These are phyloP conservation scores for Syritta pipiens DNA, from an alignment of 2,888 invertebrate genomes.

Conservation along the genomic window DNA sequence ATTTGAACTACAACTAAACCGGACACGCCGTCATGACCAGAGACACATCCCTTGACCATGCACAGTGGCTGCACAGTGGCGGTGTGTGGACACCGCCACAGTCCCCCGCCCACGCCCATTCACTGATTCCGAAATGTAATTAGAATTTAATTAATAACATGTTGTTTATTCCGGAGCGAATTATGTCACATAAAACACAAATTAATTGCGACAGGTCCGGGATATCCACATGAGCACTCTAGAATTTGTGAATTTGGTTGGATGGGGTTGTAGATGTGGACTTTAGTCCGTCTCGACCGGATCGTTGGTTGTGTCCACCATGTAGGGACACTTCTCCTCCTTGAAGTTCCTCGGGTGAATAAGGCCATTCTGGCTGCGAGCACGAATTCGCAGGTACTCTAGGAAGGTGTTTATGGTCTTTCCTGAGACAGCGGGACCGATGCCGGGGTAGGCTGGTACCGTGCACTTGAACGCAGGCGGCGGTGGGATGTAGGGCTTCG, in stretches of 20 bases:
- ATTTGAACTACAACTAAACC: conserved; percentile 10
- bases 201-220: conserved; percentile 41
- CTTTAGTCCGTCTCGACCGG: too few relatives aligned
- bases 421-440: conserved; percentile 81
- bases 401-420: conserved; percentile 81
- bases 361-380: conserved; percentile 70
- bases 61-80: too few relatives aligned
- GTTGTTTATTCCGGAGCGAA: conserved; percentile 53
- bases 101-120: neutral
- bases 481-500: conserved; percentile 25
- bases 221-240: too few relatives aligned
- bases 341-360: conserved; percentile 70
- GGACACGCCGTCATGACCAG: neutral
- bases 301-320: conserved; percentile 66
- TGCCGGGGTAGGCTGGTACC: conserved; percentile 82
- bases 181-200: conserved; percentile 45
- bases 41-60: conserved; percentile 12
- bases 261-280: too few relatives aligned
- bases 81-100: neutral
- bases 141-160: conserved; percentile 64
- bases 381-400: conserved; percentile 77
- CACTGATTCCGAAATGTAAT: conserved; percentile 34
- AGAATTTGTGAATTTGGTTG: too few relatives aligned
- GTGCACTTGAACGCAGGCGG: conserved; percentile 66
- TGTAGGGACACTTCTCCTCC: conserved; percentile 71